Evolutionary conservation across 2,113 vertebrate species (phyloP), one percentile per base, ranked within the genome.

Genomic region (Castor canadensis): DNA sequence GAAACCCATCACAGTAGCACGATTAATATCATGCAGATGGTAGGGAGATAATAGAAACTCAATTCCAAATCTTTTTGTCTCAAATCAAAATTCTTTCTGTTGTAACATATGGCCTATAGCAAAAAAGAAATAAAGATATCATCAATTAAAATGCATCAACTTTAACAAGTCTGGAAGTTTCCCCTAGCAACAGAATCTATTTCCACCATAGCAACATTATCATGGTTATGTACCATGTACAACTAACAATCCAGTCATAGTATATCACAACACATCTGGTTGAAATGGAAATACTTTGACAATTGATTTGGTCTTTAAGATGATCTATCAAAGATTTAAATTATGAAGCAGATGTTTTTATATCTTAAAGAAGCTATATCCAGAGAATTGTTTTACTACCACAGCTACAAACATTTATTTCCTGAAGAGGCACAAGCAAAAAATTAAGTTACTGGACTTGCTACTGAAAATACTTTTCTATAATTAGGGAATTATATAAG

Each of bases 121-220:
- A 93, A 86, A 95, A 30, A 69, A 95, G n/a, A 93, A 96, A 95
- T 94, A 91, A 88, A 95, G 38, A 80, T 95, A 94, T 83, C 88
- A 85, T 92, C 91, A 96, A 91, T 93, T 97, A 95, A 97, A 96
- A 95, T 91, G 35, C 52, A 94, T 67, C 66, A 81, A 95, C 26
- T 90, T 95, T 76, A 95, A 92, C 77, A 94, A 95, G 72, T 94
- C 35, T 95, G 76, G 22, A 94, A 90, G 49, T 28, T 86, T 76
- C 92, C 66, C 77, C 91, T 95, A 95, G 96, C 47, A 96, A 83
- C 32, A 89, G 9, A 67, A 75, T 94, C 49, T 87, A 38, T 82
- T 95, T 97, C 26, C 64, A 32, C 43, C 30, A 69, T 95, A 92
- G 72, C 16, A 87, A 82, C 43, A 28, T 30, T 40, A 35, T 5